phyloP scores from a whole-genome alignment of 2,113 vertebrate genomes.

The Hyaena hyaena region DNA sequence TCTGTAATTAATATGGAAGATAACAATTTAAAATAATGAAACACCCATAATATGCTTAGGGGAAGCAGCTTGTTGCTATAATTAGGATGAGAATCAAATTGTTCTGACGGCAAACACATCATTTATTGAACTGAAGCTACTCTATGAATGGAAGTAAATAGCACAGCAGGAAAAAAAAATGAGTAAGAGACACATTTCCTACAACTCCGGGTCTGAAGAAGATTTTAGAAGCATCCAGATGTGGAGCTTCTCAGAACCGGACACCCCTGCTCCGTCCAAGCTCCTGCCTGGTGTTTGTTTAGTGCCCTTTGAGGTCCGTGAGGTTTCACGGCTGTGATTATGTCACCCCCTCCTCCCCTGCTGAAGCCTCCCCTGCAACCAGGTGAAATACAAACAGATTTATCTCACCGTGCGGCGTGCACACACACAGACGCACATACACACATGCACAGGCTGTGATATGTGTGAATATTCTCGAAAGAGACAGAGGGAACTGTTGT shows the following conservation, averaged over 20 bases:
- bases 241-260: fast-evolving
- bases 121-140: conserved; percentile 83
- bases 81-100: conserved; percentile 88
- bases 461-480: neutral
- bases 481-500: neutral
- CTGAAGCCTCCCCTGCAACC: neutral
- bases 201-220: neutral
- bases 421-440: fast-evolving
- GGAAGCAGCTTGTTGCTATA: conserved; percentile 88
- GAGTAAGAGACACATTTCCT: conserved; percentile 46
- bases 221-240: neutral
- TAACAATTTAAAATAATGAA: conserved; percentile 88
- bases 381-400: neutral
- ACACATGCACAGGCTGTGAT: too few species aligned
- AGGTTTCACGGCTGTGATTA: neutral
- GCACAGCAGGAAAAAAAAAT: conserved; percentile 71
- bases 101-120: conserved; percentile 87
- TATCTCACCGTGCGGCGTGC: too few species aligned
- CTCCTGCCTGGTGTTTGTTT: fast-evolving
- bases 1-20: conserved; percentile 87
- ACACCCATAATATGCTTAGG: conserved; percentile 84
- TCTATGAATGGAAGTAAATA: conserved; percentile 81
- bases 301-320: neutral
- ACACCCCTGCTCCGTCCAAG: fast-evolving
- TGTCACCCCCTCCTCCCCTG: neutral